phyloP scores from a whole-genome alignment of 2,113 vertebrate genomes.

The Zosterops borbonicus region DNA sequence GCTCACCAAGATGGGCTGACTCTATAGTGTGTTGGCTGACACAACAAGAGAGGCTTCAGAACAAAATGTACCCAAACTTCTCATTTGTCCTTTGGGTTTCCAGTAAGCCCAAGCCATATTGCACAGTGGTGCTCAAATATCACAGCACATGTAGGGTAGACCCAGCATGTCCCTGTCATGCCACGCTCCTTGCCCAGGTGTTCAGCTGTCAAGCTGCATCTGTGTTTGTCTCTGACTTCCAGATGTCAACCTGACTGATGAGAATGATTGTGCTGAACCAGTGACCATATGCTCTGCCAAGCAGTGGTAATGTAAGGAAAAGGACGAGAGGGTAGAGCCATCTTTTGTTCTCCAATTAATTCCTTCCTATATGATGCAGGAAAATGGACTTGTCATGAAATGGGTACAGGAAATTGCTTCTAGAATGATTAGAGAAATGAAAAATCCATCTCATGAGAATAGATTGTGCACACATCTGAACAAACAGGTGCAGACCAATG shows the following conservation, averaged over 20 bases:
- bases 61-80: not conserved
- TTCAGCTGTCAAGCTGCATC: constrained; percentile 40
- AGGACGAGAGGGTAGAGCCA: not conserved
- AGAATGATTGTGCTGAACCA: constrained; percentile 20
- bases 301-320: not conserved
- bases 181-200: not conserved
- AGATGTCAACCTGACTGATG: constrained; percentile 32
- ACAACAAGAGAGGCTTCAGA: not conserved
- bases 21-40: not conserved
- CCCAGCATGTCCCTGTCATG: not conserved
- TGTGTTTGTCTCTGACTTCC: constrained; percentile 4
- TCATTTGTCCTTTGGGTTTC: not conserved
- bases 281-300: not conserved
- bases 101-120: not conserved
- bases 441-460: constrained; percentile 22
- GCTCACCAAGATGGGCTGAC: not conserved
- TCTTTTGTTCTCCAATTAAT: constrained; percentile 11
- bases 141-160: not conserved
- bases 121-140: not conserved
- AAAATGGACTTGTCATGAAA: not conserved
- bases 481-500: constrained; percentile 15
- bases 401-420: constrained; percentile 8
- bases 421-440: constrained; percentile 7
- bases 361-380: not conserved
- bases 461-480: constrained; percentile 12